These are phyloP conservation scores for Gavialis gangeticus DNA, from an alignment of 2,113 vertebrate genomes.

Conservation along the genomic window DNA sequence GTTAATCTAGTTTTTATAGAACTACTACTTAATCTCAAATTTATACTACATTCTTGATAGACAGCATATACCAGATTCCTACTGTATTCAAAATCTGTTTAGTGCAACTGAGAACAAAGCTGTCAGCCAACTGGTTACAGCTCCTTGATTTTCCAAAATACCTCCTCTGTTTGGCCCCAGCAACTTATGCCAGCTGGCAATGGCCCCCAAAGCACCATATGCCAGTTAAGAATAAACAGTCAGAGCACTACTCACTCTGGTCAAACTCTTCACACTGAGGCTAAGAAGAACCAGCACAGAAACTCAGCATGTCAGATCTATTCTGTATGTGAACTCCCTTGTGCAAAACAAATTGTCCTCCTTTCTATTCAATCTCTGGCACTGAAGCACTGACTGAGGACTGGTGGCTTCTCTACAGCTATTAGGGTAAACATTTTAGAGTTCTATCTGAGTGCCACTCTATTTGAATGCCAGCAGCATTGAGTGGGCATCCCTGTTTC, in stretches of 20 bases:
- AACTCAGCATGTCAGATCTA: not conserved
- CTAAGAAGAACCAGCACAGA: not conserved
- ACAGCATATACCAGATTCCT: not conserved
- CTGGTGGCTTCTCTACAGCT: not conserved
- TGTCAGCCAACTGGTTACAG: not conserved
- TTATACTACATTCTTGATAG: not conserved
- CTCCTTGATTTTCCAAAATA: not conserved
- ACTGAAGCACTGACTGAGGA: not conserved
- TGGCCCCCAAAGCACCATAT: not conserved
- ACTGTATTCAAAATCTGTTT: not conserved
- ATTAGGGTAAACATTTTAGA: not conserved
- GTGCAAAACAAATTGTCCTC: not conserved
- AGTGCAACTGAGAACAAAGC: not conserved
- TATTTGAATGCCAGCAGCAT: not conserved
- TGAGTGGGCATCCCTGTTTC: not conserved
- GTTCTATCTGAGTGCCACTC: not conserved
- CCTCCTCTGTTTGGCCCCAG: not conserved
- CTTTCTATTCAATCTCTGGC: not conserved
- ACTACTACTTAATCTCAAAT: not conserved
- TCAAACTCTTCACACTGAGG: not conserved
- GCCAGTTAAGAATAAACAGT: not conserved
- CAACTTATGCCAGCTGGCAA: not conserved
- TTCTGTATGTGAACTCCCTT: not conserved
- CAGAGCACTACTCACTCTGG: not conserved
- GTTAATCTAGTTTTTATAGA: not conserved